A percentile compares a stretch with the other conserved stretches of the same genome.
Evolutionary conservation across 2,113 vertebrate genomes (phyloP).

Genomic region (Psammodynastes pulverulentus): DNA sequence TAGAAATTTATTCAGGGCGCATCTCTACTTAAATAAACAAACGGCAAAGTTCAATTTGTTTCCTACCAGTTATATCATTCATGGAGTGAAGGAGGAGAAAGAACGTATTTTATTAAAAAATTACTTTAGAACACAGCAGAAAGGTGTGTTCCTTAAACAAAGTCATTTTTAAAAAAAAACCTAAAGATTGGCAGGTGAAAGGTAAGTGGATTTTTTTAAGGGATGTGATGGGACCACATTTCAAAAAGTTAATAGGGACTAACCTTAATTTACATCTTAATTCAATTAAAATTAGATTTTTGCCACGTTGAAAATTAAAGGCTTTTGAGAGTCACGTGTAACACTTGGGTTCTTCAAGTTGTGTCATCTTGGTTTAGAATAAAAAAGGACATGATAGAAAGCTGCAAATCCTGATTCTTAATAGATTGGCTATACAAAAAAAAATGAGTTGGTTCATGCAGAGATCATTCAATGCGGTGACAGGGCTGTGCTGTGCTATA

Average conservation of each 20-base stretch:
- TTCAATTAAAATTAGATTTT: not conserved
- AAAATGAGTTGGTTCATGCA: not conserved
- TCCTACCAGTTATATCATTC: not conserved
- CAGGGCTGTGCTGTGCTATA: not conserved
- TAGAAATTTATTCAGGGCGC: constrained; percentile 9
- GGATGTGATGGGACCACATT: not conserved
- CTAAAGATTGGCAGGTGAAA: not conserved
- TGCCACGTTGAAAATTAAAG: not conserved
- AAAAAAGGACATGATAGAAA: not conserved
- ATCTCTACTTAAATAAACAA: not conserved
- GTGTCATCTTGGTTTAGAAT: not conserved
- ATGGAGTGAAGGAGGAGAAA: not conserved
- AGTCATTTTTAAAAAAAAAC: not conserved
- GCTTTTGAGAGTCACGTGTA: not conserved
- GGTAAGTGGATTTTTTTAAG: not conserved
- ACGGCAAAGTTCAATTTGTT: not conserved
- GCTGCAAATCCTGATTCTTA: not conserved
- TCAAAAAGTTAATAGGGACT: not conserved
- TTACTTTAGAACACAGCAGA: not conserved
- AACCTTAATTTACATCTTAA: not conserved
- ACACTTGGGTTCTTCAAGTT: not conserved
- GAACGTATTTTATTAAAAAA: not conserved
- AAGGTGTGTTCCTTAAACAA: not conserved
- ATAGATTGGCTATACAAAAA: not conserved
- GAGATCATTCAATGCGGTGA: not conserved